Conservation (phyloP, 2,888 invertebrate genomes). For the Drosophila seclusa region DNA sequence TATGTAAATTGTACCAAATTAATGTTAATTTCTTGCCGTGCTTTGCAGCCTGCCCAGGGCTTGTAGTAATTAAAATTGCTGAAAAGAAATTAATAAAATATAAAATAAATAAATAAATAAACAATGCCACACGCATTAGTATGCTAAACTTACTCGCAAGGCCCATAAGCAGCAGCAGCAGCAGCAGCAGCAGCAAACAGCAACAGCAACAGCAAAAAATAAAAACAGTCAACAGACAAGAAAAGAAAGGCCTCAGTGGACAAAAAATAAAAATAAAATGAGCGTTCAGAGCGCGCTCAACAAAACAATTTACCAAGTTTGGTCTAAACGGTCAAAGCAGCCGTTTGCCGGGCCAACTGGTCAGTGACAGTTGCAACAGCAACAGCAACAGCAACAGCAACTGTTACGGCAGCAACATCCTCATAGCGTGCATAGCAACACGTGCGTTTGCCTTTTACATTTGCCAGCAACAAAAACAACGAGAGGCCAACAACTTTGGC, state of each 20-base stretch:
- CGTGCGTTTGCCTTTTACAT: conserved; percentile 81
- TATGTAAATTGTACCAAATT: conserved; percentile 80
- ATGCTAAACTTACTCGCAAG: conserved; percentile 82
- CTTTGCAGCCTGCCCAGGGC: conserved; percentile 27
- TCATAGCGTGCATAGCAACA: conserved; percentile 83
- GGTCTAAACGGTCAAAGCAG: conserved; percentile 76
- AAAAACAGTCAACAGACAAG: conserved; percentile 37
- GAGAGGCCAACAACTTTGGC: conserved; percentile 65
- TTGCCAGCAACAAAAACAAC: conserved; percentile 48
- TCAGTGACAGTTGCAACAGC: conserved; percentile 64
- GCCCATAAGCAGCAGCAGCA: conserved; percentile 45
- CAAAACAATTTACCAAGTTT: conserved; percentile 84
- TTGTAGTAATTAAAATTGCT: conserved; percentile 72
- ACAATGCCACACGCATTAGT: conserved; percentile 68
- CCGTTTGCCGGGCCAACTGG: conserved; percentile 49
- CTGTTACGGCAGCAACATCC: conserved; percentile 81
- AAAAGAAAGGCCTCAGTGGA: conserved; percentile 70
- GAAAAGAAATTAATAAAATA: conserved; percentile 19
- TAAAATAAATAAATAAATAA: conserved; percentile 19
- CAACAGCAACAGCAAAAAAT: conserved; percentile 1
- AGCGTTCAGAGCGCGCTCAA: conserved; percentile 53
- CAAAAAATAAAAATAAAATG: conserved; percentile 25
- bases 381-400: conserved; percentile 57
- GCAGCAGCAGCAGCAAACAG: conserved; percentile 41
- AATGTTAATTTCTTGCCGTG: conserved; percentile 60